Percentiles rank a stretch among this genome's conserved stretches.
Evolutionary conservation across 2,888 invertebrate genomes (phyloP).

Genomic region (Andrena flavipes): DNA sequence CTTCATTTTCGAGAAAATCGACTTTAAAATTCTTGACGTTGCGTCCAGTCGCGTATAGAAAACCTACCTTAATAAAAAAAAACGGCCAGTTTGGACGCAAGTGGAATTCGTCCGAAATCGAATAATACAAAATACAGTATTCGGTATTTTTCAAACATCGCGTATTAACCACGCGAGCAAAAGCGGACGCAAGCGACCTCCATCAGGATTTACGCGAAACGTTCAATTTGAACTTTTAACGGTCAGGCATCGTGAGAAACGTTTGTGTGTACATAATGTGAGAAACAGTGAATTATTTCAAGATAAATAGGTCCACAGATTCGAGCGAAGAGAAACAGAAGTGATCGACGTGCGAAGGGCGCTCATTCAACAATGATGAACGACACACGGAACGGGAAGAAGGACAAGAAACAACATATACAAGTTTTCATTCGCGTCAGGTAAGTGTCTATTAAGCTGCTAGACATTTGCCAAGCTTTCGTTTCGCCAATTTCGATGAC

Average conservation of each 20-base stretch:
- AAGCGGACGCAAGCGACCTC: slow-evolving; percentile 17
- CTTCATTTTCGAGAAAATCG: no score
- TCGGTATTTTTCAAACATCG: no score
- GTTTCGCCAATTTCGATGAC: neutral
- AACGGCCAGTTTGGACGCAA: no score
- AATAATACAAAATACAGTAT: no score
- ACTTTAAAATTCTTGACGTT: no score
- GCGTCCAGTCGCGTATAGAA: no score
- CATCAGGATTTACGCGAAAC: neutral
- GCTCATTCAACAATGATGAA: slow-evolving; percentile 67
- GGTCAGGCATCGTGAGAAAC: slow-evolving; percentile 23
- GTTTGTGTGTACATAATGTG: slow-evolving; percentile 26
- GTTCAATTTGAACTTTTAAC: slow-evolving; percentile 38
- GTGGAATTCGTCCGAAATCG: no score
- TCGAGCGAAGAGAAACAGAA: neutral
- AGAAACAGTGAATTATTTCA: slow-evolving; percentile 1
- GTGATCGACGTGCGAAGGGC: neutral
- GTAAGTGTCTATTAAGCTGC: slow-evolving; percentile 85
- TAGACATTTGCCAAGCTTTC: neutral
- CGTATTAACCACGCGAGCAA: neutral
- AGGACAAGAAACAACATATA: slow-evolving; percentile 92
- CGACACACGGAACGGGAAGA: slow-evolving; percentile 74
- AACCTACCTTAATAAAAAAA: no score
- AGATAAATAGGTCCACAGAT: neutral
- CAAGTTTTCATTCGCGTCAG: slow-evolving; percentile 95